Evolutionary conservation across 2,888 invertebrate species (phyloP), one percentile per base, ranked within the genome.

Genomic region (Drosophila buzzatii): DNA sequence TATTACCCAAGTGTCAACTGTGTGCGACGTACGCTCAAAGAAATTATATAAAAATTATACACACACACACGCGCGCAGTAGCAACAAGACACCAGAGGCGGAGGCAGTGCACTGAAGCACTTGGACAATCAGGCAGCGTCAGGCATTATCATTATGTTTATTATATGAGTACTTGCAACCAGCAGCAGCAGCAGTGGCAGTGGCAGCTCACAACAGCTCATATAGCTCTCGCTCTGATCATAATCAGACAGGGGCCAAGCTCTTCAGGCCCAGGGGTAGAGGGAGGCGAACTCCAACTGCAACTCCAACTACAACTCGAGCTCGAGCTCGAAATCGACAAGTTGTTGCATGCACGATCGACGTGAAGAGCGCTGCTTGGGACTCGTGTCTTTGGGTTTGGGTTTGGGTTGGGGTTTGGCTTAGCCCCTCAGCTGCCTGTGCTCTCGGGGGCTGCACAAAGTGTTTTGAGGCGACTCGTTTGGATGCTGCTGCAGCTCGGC

Each of bases 121-220:
- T 85, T 81, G 88, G 79, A 76, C 73, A 79, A 79, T 88, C 78
- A 82, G 79, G 65, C 78, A 81, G 78, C 69, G 64, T 69, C 77
- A 75, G 83, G 83, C 81, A 86, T 90, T 90, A 87, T 90, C 90
- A 90, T 87, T 87, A 90, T 90, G 86, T 87, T 88, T 87, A 87
- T 88, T 85, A 90, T 82, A 85, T 59, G 71, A 74, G 76, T 70
- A 47, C 78, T 81, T 61, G 81, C 86, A 81, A 70, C 67, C 82
- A 79, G 68, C 71, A 65, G 61, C 51, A 35, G 44, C 63, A 63
- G 64, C 58, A 41, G 57, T 31, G 42, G 57, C 67, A 52, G 52
- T 52, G 53, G 53, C 55, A 53, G 45, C 66, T 49, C 66, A 49
- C 72, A 66, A 52, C 63, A 76, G 73, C 70, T 73, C 79, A 79